These are phyloP conservation scores for Leptinotarsa haldemani DNA, from an alignment of 2,888 invertebrate genomes.

Conservation along the genomic window DNA sequence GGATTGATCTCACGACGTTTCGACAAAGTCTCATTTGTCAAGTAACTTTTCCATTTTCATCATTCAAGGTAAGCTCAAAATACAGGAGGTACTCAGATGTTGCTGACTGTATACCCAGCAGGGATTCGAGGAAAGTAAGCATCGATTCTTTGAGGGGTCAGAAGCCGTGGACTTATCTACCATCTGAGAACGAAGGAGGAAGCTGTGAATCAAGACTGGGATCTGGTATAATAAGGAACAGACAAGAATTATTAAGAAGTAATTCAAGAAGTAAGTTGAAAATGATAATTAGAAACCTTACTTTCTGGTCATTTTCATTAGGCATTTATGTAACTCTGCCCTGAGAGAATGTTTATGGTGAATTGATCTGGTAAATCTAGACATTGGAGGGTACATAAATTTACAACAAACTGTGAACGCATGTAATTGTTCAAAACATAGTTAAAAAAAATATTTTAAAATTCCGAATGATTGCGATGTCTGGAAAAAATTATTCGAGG, in stretches of 20 bases:
- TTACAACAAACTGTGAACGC: too few species aligned
- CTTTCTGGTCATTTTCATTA: neutral
- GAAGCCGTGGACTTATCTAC: conserved; percentile 52
- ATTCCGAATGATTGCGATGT: too few species aligned
- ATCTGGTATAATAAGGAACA: neutral
- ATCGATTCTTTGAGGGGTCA: conserved; percentile 43
- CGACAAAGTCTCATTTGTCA: too few species aligned
- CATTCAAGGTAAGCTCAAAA: conserved; percentile 33
- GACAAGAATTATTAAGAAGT: neutral
- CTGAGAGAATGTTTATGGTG: too few species aligned
- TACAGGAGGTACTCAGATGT: conserved; percentile 48
- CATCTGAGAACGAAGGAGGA: conserved; percentile 11
- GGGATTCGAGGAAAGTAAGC: conserved; percentile 16
- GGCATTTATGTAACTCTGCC: too few species aligned
- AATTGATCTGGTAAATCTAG: too few species aligned
- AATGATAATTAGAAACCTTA: neutral
- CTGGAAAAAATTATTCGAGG: too few species aligned
- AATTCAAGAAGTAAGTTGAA: neutral
- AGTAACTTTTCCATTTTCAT: too few species aligned
- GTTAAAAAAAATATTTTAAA: too few species aligned
- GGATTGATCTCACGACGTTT: too few species aligned
- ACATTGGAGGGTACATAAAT: too few species aligned
- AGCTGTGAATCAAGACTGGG: neutral
- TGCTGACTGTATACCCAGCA: conserved; percentile 33
- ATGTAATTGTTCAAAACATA: too few species aligned